Evolutionary conservation across 2,797 vertebrate genomes (phyloP), one percentile per base, ranked within the genome.

Genomic region (Discoglossus pictus): DNA sequence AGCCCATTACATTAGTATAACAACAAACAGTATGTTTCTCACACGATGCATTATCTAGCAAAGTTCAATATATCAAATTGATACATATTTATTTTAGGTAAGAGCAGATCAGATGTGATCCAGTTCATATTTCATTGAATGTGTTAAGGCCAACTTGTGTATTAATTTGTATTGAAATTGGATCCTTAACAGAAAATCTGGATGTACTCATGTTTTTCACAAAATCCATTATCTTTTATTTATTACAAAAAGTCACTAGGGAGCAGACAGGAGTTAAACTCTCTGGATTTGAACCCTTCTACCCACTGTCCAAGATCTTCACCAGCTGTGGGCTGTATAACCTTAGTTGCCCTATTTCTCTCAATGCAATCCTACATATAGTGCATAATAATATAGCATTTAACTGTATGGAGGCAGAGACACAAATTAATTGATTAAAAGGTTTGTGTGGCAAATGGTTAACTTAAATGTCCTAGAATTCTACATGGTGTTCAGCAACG

Each of bases 151-250:
- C 24, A 48, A 52, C n/a, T 35, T 31, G 27, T 34, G 25, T 2
- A 25, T 54, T 23, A 25, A 38, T 54, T 54, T 54, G 31, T 35
- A 38, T 18, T 35, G 52, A 38, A 54, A 54, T 36, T 54, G 34
- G 52, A 54, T 38, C 21, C 25, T 48, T 24, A 48, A 48, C 23
- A 48, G 46, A 48, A 48, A 48, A 48, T 48, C 52, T 54, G 52
- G 52, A 54, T 36, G 34, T 54, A 54, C 17, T 54, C 17, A 39
- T 1, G 21, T 54, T 10, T 16, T 54, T 54, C 34, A 21, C 34
- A 20, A 53, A 53, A 34, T 18, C 50, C 27, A 34, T 36, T 53
- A 34, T 35, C 50, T 34, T 53, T 53, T 53, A 35, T 53, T 53
- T 34, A 53, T 31, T 31, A 23, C 18, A 39, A 38, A 53, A 54